phyloP scores from a whole-genome alignment of 1,140 invertebrate species.

The Drosophila seguyi region DNA sequence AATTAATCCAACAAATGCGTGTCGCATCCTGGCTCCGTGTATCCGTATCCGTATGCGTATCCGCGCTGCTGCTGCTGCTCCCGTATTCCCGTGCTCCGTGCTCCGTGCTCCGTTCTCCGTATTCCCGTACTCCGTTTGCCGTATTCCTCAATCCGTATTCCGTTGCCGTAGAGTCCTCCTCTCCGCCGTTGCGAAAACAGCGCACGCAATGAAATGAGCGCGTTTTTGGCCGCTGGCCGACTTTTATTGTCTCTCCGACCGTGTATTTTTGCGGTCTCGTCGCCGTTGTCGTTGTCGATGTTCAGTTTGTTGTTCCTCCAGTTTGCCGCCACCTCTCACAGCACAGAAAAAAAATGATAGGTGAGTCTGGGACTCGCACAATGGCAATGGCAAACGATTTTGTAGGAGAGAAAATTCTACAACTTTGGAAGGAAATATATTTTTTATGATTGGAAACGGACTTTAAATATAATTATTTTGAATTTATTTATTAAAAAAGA shows the following conservation, averaged over 20 bases:
- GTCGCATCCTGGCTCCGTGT: slow-evolving; percentile 70
- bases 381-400: neutral
- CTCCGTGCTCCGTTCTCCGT: neutral
- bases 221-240: slow-evolving; percentile 77
- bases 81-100: neutral
- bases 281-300: slow-evolving; percentile 19
- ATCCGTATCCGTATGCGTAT: slow-evolving; percentile 24
- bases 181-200: slow-evolving; percentile 70
- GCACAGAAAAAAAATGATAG: slow-evolving; percentile 19
- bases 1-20: slow-evolving; percentile 84
- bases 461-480: too few relatives aligned
- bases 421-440: too few relatives aligned
- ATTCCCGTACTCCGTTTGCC: slow-evolving; percentile 5
- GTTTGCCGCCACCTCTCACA: slow-evolving; percentile 9
- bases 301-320: slow-evolving; percentile 40
- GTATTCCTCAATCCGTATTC: slow-evolving; percentile 16
- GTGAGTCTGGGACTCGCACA: neutral
- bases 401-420: neutral
- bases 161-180: slow-evolving; percentile 15
- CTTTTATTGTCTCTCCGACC: slow-evolving; percentile 68
- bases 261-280: slow-evolving; percentile 46
- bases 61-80: slow-evolving; percentile 13
- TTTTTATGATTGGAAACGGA: too few relatives aligned
- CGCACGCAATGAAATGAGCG: slow-evolving; percentile 80
- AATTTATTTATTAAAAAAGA: too few relatives aligned